A percentile compares a stretch with the other conserved stretches of the same genome.
phyloP scores from a whole-genome alignment of 1,140 invertebrate species.

The Colletes gigas region DNA sequence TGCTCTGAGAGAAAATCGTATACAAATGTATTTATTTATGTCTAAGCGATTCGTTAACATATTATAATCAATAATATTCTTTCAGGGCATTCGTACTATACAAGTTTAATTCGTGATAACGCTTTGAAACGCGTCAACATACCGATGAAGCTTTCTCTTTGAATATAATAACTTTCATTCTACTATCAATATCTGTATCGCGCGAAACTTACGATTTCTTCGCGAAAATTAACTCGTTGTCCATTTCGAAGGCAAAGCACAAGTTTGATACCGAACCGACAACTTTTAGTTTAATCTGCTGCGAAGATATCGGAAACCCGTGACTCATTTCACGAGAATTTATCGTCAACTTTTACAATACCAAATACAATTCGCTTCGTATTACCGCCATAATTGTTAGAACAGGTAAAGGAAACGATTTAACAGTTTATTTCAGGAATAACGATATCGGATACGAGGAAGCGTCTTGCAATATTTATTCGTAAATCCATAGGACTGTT shows the following conservation, averaged over 20 bases:
- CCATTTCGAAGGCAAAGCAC: background rate
- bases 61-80: background rate
- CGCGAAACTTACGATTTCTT: background rate
- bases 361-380: no score
- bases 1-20: constrained; percentile 21
- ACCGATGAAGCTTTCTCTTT: background rate
- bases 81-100: constrained; percentile 1
- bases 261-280: background rate
- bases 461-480: background rate
- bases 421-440: background rate
- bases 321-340: background rate
- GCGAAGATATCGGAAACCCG: background rate
- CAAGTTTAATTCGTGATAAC: background rate
- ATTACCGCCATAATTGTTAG: background rate
- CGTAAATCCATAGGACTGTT: background rate
- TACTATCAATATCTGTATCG: background rate
- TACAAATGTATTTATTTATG: background rate
- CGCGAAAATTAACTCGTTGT: background rate
- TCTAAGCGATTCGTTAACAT: no score
- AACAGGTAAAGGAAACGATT: background rate
- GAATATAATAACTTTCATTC: background rate
- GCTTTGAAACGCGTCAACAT: background rate
- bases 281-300: background rate
- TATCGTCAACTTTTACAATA: background rate
- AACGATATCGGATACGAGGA: no score